These are phyloP conservation scores for Lota lota DNA, from an alignment of 2,113 vertebrate genomes.

Conservation along the genomic window DNA sequence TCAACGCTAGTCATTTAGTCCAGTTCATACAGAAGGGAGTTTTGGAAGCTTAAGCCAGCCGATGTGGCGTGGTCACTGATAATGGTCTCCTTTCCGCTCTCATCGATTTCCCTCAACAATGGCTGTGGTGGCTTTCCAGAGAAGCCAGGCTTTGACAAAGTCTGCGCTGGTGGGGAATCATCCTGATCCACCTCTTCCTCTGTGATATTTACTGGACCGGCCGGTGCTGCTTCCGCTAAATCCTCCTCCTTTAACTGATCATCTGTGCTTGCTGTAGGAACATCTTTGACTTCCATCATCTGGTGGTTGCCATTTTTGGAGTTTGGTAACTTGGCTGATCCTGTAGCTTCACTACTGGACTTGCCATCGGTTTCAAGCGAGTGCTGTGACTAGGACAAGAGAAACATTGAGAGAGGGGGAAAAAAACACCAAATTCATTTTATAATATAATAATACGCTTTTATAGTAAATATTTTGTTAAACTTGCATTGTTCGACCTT, in stretches of 20 bases:
- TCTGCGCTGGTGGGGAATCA: constrained; percentile 1
- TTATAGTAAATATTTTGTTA: neutral
- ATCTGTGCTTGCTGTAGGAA: neutral
- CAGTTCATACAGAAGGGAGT: constrained; percentile 81
- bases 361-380: neutral
- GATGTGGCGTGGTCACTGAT: constrained; percentile 76
- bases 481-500: neutral
- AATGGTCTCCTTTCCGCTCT: constrained; percentile 70
- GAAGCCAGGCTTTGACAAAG: neutral
- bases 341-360: neutral
- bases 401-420: neutral
- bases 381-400: neutral
- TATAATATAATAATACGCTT: neutral
- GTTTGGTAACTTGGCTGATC: no score
- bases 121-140: constrained; percentile 5
- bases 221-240: neutral
- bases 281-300: neutral
- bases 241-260: neutral
- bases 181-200: constrained; percentile 34
- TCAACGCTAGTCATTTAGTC: constrained; percentile 67
- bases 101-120: constrained; percentile 66
- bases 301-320: neutral
- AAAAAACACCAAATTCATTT: neutral
- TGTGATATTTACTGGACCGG: neutral
- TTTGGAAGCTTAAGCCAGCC: constrained; percentile 80